Evolutionary conservation across 2,113 vertebrate species (phyloP).

Genomic region (Pelmatolapia mariae): DNA sequence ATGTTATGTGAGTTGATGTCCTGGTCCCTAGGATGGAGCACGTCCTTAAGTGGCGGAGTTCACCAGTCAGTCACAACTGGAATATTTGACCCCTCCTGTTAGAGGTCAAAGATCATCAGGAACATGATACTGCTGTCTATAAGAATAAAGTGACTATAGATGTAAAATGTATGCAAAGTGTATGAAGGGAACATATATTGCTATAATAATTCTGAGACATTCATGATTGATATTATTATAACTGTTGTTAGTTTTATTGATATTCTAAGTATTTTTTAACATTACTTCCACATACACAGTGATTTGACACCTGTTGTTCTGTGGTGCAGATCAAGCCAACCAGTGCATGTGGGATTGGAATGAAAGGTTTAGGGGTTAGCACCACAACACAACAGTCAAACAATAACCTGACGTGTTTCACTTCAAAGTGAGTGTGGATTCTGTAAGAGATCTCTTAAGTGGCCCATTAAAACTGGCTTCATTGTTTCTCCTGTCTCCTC

Average conservation of each 20-base stretch:
- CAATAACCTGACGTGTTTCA: slow-evolving; percentile 47
- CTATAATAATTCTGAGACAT: slow-evolving; percentile 47
- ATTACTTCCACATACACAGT: slow-evolving; percentile 51
- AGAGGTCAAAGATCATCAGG: slow-evolving; percentile 13
- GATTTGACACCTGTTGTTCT: slow-evolving; percentile 53
- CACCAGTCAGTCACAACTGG: slow-evolving; percentile 40
- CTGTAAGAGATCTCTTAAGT: slow-evolving; percentile 56
- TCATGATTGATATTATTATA: slow-evolving; percentile 61
- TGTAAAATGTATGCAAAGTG: slow-evolving; percentile 59
- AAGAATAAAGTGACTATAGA: slow-evolving; percentile 41
- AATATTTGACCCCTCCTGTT: slow-evolving; percentile 12
- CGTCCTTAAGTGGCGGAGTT: not conserved
- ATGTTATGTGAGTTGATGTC: slow-evolving; percentile 38
- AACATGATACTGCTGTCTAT: slow-evolving; percentile 44
- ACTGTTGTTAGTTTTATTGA: slow-evolving; percentile 64
- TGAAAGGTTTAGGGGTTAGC: not conserved
- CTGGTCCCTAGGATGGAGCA: slow-evolving; percentile 29
- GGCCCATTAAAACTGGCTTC: slow-evolving; percentile 69
- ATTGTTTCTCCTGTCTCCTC: slow-evolving; percentile 46
- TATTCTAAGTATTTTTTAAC: slow-evolving; percentile 65
- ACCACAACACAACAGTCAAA: slow-evolving; percentile 15
- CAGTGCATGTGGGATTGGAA: slow-evolving; percentile 7
- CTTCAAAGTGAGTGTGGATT: slow-evolving; percentile 57
- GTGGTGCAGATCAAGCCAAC: slow-evolving; percentile 37
- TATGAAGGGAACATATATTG: slow-evolving; percentile 61